Percentiles rank a stretch among this genome's conserved stretches.
Conservation (phyloP, 2,113 vertebrate genomes). For the Phalacrocorax aristotelis region DNA sequence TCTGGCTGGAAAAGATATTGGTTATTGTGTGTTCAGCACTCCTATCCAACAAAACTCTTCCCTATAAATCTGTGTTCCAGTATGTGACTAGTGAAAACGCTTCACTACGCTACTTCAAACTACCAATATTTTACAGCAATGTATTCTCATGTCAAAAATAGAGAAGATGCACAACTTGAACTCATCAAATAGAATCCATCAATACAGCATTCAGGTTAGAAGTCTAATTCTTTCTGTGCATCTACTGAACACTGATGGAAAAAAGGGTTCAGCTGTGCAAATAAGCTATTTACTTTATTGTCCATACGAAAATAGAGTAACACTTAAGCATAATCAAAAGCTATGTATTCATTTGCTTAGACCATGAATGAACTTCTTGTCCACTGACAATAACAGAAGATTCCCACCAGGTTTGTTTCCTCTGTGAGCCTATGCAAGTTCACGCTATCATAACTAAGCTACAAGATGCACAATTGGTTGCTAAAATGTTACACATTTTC, state of each 20-base stretch:
- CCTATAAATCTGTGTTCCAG: conserved; percentile 9
- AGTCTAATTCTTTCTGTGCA: background rate
- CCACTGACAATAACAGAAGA: background rate
- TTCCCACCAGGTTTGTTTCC: background rate
- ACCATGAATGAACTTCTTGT: background rate
- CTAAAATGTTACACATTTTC: background rate
- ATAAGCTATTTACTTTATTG: background rate
- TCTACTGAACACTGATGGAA: background rate
- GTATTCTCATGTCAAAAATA: conserved; percentile 13
- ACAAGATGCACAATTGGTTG: background rate
- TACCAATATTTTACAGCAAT: background rate
- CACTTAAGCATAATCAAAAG: background rate
- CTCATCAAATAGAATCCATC: conserved; percentile 27
- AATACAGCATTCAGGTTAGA: background rate
- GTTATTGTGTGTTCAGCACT: background rate
- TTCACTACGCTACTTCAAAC: conserved; percentile 20
- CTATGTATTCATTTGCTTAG: background rate
- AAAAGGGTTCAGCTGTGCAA: background rate
- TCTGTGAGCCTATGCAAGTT: background rate
- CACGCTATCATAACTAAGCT: background rate
- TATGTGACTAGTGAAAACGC: background rate
- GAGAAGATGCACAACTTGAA: background rate
- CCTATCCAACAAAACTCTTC: conserved; percentile 5
- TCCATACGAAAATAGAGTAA: background rate
- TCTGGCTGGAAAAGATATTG: conserved; percentile 36